Base-by-base conservation (phyloP, 2,888 invertebrate genomes). In the Tortrix viridana region DNA sequence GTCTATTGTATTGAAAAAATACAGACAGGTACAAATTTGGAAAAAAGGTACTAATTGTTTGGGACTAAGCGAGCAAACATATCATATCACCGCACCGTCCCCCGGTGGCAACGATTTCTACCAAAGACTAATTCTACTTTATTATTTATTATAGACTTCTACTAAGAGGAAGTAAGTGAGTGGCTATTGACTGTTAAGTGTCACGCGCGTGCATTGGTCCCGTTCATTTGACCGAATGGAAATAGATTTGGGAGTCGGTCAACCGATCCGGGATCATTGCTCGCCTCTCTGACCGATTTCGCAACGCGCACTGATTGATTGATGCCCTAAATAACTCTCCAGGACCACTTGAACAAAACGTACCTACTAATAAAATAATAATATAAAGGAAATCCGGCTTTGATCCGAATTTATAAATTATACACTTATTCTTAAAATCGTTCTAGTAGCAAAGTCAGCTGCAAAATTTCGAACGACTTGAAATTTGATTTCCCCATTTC, bases 191-290 rank as follows among this genome's bases (percentile, higher is more conserved):
- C 43, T 47, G 60, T 23, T 49, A 56, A 65, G 52, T 65, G 59
- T 72, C 69, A 69, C 62, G 47, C 61, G 69, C 65, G 73, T 69
- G 67, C 74, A 71, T 72, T 73, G 74, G 71, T 76, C 75, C 66
- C 71, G 68, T 70, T 72, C 71, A 70, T 76, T 74, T 75, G 74
- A 73, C 70, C 77, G 74, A 72, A 76, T 79, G 60, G 73, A 80
- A 84, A 85, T 85, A 85, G 81, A 65, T 60, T 65, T 71, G 71
- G 69, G 70, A 79, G 72, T 80, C 75, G 75, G 75, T 76, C 76
- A 74, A 69, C 65, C 59, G 67, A 74, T 70, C 69, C 68, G 79
- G 75, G 84, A 81, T 80, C 86, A 84, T 81, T 78, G 83, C 71
- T 74, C 80, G 62, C 65, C 71, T 32, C 32, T 71, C 70, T 58